phyloP scores from a whole-genome alignment of 2,113 vertebrate genomes.

The Aramus guarauna region DNA sequence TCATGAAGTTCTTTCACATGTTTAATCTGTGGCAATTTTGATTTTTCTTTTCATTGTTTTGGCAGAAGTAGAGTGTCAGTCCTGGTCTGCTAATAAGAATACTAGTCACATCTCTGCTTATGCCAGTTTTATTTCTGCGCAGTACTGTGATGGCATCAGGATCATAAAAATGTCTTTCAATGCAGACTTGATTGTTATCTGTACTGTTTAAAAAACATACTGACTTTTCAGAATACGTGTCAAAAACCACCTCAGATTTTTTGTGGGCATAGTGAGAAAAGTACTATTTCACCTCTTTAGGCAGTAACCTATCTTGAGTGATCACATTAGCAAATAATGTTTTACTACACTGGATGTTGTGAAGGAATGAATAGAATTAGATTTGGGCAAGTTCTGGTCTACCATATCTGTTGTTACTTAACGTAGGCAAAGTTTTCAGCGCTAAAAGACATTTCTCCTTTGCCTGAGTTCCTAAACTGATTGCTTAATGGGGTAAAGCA shows the following conservation, averaged over 20 bases:
- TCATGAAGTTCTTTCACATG: background rate
- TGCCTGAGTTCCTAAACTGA: rapidly evolving
- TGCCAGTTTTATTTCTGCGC: background rate
- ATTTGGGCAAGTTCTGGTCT: background rate
- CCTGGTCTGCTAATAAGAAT: background rate
- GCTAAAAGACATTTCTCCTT: background rate
- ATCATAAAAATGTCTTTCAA: background rate
- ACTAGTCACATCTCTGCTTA: background rate
- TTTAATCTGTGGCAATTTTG: background rate
- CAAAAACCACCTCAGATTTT: background rate
- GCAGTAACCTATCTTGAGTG: background rate
- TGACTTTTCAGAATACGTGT: background rate
- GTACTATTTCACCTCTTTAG: background rate
- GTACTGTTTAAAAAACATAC: background rate
- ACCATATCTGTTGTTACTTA: background rate
- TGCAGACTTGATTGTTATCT: background rate
- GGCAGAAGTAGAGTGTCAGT: background rate
- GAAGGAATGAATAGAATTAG: background rate
- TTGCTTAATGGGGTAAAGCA: background rate
- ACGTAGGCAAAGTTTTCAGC: background rate
- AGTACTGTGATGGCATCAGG: background rate
- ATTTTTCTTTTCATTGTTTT: background rate
- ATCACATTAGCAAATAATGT: background rate
- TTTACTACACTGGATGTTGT: background rate
- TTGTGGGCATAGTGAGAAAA: background rate